Conservation (phyloP, 2,113 vertebrate genomes). For the Chloroceryle aenea region DNA sequence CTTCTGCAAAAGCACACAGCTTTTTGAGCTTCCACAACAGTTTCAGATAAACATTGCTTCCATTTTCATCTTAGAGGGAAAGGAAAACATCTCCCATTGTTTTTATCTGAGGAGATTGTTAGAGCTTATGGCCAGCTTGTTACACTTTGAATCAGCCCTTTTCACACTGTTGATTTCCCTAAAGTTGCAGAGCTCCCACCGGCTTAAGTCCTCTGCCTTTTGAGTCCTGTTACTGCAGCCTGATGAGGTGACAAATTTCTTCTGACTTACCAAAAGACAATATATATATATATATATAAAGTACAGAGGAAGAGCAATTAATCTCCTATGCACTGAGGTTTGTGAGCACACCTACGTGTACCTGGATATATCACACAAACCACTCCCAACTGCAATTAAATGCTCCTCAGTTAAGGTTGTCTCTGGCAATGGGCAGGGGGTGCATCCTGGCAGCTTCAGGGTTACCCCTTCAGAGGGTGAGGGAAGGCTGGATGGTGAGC, state of each 20-base stretch:
- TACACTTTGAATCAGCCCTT: neutral
- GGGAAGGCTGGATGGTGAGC: neutral
- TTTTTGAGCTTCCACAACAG: neutral
- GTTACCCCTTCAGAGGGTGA: neutral
- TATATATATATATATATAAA: neutral
- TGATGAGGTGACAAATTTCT: neutral
- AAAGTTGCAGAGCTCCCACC: neutral
- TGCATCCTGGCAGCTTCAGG: neutral
- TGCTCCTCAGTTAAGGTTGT: neutral
- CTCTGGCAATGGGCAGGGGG: fast-evolving
- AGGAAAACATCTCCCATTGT: neutral
- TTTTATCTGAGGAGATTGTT: neutral
- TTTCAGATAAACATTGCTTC: neutral
- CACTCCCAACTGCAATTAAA: neutral
- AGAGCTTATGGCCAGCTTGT: neutral
- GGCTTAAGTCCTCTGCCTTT: neutral
- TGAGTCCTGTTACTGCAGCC: neutral
- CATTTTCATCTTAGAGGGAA: neutral
- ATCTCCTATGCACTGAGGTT: neutral
- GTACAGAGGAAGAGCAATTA: fast-evolving
- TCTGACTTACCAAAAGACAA: neutral
- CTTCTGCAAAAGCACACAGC: neutral
- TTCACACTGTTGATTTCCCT: neutral
- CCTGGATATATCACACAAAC: neutral
- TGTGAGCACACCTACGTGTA: neutral